Evolutionary conservation across 2,113 vertebrate species (phyloP).

Genomic region (human): DNA sequence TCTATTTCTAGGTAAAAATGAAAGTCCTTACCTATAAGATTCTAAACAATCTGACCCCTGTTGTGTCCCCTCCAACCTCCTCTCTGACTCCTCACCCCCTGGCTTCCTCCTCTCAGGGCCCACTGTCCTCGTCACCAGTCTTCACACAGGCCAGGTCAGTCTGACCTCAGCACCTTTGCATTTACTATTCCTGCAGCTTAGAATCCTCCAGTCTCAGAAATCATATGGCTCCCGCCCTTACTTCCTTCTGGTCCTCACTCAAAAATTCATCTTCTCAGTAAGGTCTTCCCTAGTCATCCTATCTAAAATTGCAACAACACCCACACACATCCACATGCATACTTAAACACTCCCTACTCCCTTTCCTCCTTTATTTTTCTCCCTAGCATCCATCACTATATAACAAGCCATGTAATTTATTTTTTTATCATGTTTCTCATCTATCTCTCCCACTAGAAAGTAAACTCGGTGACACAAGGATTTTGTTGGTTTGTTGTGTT

Average conservation of each 20-base stretch:
- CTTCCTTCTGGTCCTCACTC: neutral
- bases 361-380: neutral
- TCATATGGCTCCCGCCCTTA: neutral
- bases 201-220: neutral
- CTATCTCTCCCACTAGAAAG: neutral
- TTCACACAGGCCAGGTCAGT: neutral
- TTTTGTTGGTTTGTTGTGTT: neutral
- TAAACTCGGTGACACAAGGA: neutral
- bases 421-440: neutral
- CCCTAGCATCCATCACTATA: neutral
- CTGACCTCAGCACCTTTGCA: neutral
- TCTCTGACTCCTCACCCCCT: neutral
- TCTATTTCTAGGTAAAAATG: neutral
- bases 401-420: neutral
- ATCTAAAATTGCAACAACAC: neutral
- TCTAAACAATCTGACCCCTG: neutral
- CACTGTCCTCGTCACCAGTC: neutral
- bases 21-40: neutral
- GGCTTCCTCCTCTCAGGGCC: neutral
- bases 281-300: neutral
- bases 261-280: neutral
- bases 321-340: rapidly evolving
- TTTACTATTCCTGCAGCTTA: neutral
- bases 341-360: no score
- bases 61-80: neutral